phyloP scores from a whole-genome alignment of 2,888 invertebrate genomes.

The Pyrochroa serraticornis region DNA sequence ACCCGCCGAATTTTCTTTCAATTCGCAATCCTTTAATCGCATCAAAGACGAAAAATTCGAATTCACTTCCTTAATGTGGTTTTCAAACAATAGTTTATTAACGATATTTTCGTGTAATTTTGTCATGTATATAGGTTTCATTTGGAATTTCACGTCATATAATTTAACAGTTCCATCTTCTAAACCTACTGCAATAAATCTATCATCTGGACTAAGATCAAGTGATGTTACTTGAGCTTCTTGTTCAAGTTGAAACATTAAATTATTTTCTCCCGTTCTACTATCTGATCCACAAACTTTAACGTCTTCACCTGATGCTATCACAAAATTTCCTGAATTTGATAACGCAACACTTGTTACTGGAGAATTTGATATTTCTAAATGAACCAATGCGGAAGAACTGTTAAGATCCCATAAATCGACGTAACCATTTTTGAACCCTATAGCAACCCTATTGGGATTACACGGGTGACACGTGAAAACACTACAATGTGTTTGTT shows the following conservation, averaged over 20 bases:
- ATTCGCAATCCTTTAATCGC: slow-evolving; percentile 8
- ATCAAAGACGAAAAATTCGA: slow-evolving; percentile 20
- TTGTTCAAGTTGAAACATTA: slow-evolving; percentile 45
- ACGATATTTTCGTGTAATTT: slow-evolving; percentile 39
- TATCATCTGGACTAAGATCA: slow-evolving; percentile 45
- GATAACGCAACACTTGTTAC: slow-evolving; percentile 45
- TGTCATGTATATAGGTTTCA: slow-evolving; percentile 40
- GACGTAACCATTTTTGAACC: slow-evolving; percentile 43
- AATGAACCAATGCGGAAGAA: slow-evolving; percentile 30
- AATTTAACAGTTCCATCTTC: slow-evolving; percentile 47
- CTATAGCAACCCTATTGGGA: slow-evolving; percentile 40
- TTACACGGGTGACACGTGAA: slow-evolving; percentile 44
- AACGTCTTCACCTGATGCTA: slow-evolving; percentile 44
- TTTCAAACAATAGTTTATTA: slow-evolving; percentile 35
- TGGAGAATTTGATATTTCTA: slow-evolving; percentile 38
- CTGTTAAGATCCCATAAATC: slow-evolving; percentile 41
- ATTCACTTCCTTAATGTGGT: slow-evolving; percentile 18
- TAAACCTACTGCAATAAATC: slow-evolving; percentile 44
- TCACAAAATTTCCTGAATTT: slow-evolving; percentile 40
- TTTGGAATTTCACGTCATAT: slow-evolving; percentile 46
- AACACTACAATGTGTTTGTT: slow-evolving; percentile 17
- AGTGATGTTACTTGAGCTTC: slow-evolving; percentile 41
- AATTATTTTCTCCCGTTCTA: slow-evolving; percentile 38
- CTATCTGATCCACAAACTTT: slow-evolving; percentile 48
- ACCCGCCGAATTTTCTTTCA: background rate